Conservation (phyloP, 2,888 invertebrate species). For the Rhabditoides inermis region DNA sequence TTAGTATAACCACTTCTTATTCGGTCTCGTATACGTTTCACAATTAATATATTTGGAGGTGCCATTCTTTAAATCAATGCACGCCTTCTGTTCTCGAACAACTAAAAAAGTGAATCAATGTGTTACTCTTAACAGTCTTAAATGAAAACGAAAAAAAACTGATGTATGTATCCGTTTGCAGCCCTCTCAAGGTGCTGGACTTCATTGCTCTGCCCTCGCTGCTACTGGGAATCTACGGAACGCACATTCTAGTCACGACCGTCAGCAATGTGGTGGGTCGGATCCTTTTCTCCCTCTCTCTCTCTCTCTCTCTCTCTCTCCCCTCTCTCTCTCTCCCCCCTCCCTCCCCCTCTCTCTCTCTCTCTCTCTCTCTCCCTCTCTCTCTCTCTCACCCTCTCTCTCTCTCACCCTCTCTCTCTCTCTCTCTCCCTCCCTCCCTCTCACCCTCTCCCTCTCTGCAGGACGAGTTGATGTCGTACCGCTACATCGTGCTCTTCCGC, state of each 20-base stretch:
- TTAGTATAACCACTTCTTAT: too few relatives aligned
- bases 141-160: too few relatives aligned
- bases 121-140: too few relatives aligned
- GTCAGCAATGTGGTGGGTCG: too few relatives aligned
- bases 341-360: slow-evolving; percentile 7
- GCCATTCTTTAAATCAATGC: too few relatives aligned
- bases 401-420: slow-evolving; percentile 3
- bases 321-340: neutral
- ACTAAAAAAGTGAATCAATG: too few relatives aligned
- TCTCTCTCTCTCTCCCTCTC: slow-evolving; percentile 3
- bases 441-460: neutral
- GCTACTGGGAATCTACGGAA: slow-evolving; percentile 47
- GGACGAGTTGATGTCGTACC: slow-evolving; percentile 21
- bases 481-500: slow-evolving; percentile 28
- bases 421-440: slow-evolving; percentile 1
- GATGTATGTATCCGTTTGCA: too few relatives aligned
- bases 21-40: too few relatives aligned
- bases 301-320: neutral
- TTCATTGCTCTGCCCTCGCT: slow-evolving; percentile 45
- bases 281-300: neutral
- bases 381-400: slow-evolving; percentile 5
- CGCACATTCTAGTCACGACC: slow-evolving; percentile 51
- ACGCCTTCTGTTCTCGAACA: too few relatives aligned
- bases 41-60: too few relatives aligned
- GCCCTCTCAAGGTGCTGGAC: slow-evolving; percentile 44